Evolutionary conservation across 2,113 vertebrate species (phyloP).

Genomic region (Himantopus leucocephalus): DNA sequence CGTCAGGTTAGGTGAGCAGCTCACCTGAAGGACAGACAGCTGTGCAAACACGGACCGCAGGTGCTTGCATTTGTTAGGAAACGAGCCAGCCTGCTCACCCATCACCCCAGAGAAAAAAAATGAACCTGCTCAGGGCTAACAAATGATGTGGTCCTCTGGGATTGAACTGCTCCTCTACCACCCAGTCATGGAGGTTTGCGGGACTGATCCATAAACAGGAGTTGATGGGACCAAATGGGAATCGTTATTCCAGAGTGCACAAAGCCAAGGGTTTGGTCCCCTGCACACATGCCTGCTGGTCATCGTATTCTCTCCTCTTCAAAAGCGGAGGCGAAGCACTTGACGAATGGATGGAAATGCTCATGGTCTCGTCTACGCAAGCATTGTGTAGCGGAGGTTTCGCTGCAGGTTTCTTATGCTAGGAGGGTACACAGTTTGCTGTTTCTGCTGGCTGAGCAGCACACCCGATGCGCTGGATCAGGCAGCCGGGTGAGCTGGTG

Average conservation of each 20-base stretch:
- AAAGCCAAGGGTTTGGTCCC: not conserved
- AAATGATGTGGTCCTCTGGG: not conserved
- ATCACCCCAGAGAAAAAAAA: not conserved
- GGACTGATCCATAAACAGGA: not conserved
- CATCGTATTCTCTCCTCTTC: not conserved
- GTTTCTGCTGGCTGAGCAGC: not conserved
- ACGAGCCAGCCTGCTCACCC: not conserved
- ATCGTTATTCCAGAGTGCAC: not conserved
- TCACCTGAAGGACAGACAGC: not conserved
- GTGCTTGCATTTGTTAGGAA: rapidly evolving
- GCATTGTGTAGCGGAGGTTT: not conserved
- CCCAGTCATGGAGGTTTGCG: rapidly evolving
- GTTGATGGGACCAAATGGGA: not conserved
- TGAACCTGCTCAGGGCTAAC: not conserved
- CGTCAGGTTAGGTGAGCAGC: not conserved
- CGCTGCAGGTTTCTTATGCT: rapidly evolving
- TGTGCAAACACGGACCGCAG: not conserved
- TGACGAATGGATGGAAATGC: rapidly evolving
- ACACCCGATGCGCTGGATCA: rapidly evolving
- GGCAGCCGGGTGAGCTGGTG: not conserved
- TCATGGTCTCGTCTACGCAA: not conserved
- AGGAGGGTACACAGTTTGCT: not conserved
- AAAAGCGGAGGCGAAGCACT: not conserved
- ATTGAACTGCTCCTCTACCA: not conserved
- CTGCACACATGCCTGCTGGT: no score